Percentiles rank a stretch among this genome's conserved stretches.
phyloP scores from a whole-genome alignment of 2,888 invertebrate species.

The Chrysomela aeneicollis region DNA sequence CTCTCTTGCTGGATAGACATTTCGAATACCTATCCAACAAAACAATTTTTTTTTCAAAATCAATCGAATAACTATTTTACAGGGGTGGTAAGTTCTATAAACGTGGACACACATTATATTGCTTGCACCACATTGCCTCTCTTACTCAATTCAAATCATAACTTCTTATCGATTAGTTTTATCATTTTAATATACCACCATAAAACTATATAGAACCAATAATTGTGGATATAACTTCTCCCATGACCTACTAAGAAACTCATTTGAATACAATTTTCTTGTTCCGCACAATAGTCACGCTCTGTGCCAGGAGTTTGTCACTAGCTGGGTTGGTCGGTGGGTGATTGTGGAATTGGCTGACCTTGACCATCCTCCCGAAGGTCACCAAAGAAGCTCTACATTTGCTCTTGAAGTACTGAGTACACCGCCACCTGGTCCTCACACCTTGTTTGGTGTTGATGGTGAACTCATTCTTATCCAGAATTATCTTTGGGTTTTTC shows the following conservation, averaged over 20 bases:
- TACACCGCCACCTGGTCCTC: constrained; percentile 47
- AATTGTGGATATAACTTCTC: not conserved
- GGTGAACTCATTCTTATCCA: constrained; percentile 45
- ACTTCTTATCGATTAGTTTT: no score
- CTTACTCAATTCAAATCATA: no score
- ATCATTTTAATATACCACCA: no score
- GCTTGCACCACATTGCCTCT: no score
- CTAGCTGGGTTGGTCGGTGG: constrained; percentile 40
- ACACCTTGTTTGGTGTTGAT: constrained; percentile 42
- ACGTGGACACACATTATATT: no score
- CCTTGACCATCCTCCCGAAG: constrained; percentile 45
- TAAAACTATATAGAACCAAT: no score
- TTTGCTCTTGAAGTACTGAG: constrained; percentile 47
- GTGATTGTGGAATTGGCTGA: constrained; percentile 48
- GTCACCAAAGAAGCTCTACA: constrained; percentile 48
- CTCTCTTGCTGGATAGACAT: no score
- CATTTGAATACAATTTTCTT: constrained; percentile 10
- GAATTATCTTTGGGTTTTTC: constrained; percentile 47
- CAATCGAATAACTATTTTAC: no score
- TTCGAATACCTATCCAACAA: no score
- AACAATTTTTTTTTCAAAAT: no score
- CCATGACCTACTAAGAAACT: not conserved
- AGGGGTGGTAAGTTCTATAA: no score
- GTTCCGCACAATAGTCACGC: constrained; percentile 31
- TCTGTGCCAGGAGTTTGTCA: constrained; percentile 33